Conservation (phyloP, 1,140 invertebrate species). For the Lordiphosa stackelbergi region DNA sequence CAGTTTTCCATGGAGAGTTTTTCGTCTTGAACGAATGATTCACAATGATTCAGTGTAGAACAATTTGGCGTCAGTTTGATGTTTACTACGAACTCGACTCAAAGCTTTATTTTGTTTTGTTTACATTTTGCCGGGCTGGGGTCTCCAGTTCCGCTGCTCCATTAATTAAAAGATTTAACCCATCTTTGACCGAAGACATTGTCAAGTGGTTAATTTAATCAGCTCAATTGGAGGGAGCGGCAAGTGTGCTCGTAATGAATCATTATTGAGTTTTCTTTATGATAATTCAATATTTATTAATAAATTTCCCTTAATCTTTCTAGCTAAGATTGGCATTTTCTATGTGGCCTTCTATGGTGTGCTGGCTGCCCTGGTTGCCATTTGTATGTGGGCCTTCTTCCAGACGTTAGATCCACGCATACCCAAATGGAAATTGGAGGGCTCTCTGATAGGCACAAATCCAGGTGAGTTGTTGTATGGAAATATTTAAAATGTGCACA, state of each 20-base stretch:
- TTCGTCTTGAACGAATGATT: slow-evolving; percentile 9
- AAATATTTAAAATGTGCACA: not conserved
- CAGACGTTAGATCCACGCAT: slow-evolving; percentile 91
- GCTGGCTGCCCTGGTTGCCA: slow-evolving; percentile 90
- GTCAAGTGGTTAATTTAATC: slow-evolving; percentile 64
- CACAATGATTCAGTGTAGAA: slow-evolving; percentile 23
- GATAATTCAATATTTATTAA: slow-evolving; percentile 39
- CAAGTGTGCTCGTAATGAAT: slow-evolving; percentile 20
- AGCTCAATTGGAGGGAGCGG: slow-evolving; percentile 32
- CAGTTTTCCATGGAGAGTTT: not conserved
- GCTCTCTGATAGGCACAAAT: slow-evolving; percentile 93
- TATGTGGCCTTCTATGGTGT: slow-evolving; percentile 94
- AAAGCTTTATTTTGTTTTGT: slow-evolving; percentile 24
- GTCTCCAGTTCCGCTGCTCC: slow-evolving; percentile 1
- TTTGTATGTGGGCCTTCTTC: slow-evolving; percentile 94
- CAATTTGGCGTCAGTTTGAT: slow-evolving; percentile 18
- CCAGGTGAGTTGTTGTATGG: slow-evolving; percentile 81
- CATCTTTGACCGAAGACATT: slow-evolving; percentile 39
- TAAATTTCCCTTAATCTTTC: slow-evolving; percentile 26
- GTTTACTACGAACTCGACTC: slow-evolving; percentile 33
- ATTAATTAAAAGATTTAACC: slow-evolving; percentile 61
- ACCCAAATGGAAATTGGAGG: slow-evolving; percentile 89
- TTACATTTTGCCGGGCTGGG: slow-evolving; percentile 26
- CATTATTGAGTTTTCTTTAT: slow-evolving; percentile 20
- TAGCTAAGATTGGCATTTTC: slow-evolving; percentile 93